Conservation (phyloP, 2,113 vertebrate genomes). For the Cepphus grylle region DNA sequence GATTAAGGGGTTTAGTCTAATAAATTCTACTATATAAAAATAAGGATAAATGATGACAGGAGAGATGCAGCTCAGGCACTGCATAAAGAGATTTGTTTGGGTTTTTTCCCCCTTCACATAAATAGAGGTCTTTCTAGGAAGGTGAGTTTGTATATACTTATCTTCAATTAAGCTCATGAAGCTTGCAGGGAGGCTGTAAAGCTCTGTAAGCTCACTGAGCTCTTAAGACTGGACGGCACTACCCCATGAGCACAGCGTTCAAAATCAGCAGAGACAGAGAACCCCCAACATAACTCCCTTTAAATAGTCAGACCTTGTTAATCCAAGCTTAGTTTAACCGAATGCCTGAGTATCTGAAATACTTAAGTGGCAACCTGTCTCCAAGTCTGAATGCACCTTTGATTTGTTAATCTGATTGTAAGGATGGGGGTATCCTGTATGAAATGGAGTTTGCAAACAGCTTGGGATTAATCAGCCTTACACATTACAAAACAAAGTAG, state of each 20-base stretch:
- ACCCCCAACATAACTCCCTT: slow-evolving; percentile 51
- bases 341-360: slow-evolving; percentile 54
- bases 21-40: slow-evolving; percentile 45
- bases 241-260: slow-evolving; percentile 34
- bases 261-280: slow-evolving; percentile 58
- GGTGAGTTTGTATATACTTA: slow-evolving; percentile 65
- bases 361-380: slow-evolving; percentile 59
- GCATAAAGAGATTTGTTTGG: slow-evolving; percentile 45
- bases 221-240: slow-evolving; percentile 60
- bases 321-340: slow-evolving; percentile 65
- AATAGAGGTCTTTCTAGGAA: slow-evolving; percentile 51
- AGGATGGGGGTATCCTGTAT: slow-evolving; percentile 20
- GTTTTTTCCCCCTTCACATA: neutral
- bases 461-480: slow-evolving; percentile 58
- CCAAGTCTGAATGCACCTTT: slow-evolving; percentile 48
- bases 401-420: slow-evolving; percentile 65
- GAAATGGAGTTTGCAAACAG: slow-evolving; percentile 63
- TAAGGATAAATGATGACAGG: slow-evolving; percentile 40
- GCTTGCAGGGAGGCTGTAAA: slow-evolving; percentile 65
- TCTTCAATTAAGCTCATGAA: slow-evolving; percentile 65
- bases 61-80: slow-evolving; percentile 33
- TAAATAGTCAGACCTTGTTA: slow-evolving; percentile 68
- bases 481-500: slow-evolving; percentile 48
- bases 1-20: slow-evolving; percentile 36
- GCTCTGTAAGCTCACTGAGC: slow-evolving; percentile 62